A percentile compares a stretch with the other conserved stretches of the same genome.
These are phyloP conservation scores for Typhlomys cinereus DNA, from an alignment of 2,113 vertebrate species.

Conservation along the genomic window DNA sequence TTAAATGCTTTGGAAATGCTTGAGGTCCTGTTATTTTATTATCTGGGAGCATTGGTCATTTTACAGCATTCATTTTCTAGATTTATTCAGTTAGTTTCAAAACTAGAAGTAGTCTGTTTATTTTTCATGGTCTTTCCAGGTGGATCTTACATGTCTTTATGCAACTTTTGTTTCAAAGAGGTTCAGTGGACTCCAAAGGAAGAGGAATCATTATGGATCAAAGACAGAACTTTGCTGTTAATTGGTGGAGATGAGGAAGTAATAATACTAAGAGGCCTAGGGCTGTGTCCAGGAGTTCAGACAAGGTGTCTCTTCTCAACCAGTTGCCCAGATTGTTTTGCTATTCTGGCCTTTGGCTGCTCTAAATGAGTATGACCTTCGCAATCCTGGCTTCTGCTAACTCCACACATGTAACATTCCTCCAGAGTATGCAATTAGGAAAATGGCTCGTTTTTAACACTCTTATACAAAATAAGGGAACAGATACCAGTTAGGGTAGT, in stretches of 20 bases:
- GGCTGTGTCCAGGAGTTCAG: neutral
- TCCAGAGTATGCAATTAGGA: constrained; percentile 12
- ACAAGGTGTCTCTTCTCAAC: neutral
- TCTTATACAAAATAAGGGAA: neutral
- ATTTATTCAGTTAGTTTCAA: neutral
- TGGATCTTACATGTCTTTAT: neutral
- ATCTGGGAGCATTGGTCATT: neutral
- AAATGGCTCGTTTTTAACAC: neutral
- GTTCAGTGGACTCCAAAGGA: neutral
- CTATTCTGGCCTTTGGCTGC: neutral
- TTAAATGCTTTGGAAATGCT: constrained; percentile 20
- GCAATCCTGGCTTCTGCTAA: neutral
- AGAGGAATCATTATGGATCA: neutral
- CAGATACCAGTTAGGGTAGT: neutral
- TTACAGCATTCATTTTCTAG: neutral
- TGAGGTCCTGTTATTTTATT: neutral
- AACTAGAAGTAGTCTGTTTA: neutral
- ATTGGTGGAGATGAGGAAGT: neutral
- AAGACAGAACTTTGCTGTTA: neutral
- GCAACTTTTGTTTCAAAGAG: neutral
- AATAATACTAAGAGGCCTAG: neutral
- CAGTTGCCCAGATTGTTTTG: neutral
- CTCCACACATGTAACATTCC: neutral
- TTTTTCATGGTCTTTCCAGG: neutral
- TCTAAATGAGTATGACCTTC: neutral